Evolutionary conservation across 1,140 invertebrate species (phyloP), one percentile per base, ranked within the genome.

Genomic region (Theocolax elegans): DNA sequence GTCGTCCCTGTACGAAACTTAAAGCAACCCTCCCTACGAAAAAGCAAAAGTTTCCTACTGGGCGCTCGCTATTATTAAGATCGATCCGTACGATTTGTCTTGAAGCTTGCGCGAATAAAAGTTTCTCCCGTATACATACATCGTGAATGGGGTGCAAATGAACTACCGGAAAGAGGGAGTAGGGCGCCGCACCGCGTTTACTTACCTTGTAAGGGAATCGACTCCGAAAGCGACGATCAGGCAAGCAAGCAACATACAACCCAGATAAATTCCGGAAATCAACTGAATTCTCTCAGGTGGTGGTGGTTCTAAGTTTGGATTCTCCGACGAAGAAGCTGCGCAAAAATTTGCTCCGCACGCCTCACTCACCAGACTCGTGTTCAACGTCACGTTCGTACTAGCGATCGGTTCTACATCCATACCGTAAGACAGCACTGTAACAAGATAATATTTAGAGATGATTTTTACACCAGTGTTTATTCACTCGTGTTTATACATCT

Each of bases 181-280:
- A n/a, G n/a, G n/a, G n/a, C n/a, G n/a, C n/a, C n/a, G n/a, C n/a
- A n/a, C n/a, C n/a, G n/a, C n/a, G n/a, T 9, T 44, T 44, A 54
- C 29, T 0, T 67, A 94, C 92, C 92, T 91, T 59, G 89, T 88
- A 6, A 95, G 84, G 0, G 93, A 91, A 81, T 97, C 95, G 0
- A 98, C 90, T 29, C 94, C 92, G 15, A 95, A 81, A 4, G 89
- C 89, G n/a, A 97, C 90, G 31, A 95, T 89, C 1, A 94, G 49
- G 29, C 91, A 90, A 0, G 95, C 95, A 0, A 89, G 67, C 0
- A 92, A 82, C 87, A 96, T 94, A 76, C 93, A 95, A 0, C 85
- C 88, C 0, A 97, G 83, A 84, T 95, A 97, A 59, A 97, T 93
- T 15, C 93, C 93, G 42, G 92, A 90, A 71, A 97, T 91, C 46